A percentile compares a stretch with the other conserved stretches of the same genome.
Evolutionary conservation across 2,888 invertebrate genomes (phyloP).

Genomic region (Ophioninae sp.): DNA sequence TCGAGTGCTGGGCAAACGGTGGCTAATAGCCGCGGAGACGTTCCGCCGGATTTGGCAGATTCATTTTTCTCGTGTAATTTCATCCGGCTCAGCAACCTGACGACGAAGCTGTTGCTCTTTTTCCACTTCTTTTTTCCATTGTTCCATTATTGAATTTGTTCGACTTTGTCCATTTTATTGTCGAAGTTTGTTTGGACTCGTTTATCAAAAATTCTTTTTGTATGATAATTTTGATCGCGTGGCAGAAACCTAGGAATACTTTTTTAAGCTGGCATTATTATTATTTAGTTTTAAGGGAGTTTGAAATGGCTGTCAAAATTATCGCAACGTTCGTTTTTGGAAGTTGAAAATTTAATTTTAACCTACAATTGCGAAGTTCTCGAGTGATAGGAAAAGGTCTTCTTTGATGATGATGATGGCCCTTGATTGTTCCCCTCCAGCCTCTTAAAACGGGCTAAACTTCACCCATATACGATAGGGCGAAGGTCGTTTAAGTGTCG

Average conservation of each 20-base stretch:
- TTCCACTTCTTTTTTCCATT: neutral
- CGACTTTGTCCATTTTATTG: neutral
- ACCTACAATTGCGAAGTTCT: no score
- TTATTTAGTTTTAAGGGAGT: no score
- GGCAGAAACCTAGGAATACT: no score
- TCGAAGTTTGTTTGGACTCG: neutral
- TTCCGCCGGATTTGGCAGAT: slow-evolving; percentile 5
- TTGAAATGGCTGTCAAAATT: no score
- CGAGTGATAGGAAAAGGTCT: no score
- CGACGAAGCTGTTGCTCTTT: neutral
- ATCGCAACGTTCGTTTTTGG: no score
- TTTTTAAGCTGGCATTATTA: no score
- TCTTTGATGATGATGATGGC: neutral
- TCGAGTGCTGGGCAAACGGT: slow-evolving; percentile 18
- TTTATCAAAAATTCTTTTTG: neutral
- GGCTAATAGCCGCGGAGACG: slow-evolving; percentile 10
- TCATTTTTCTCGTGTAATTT: slow-evolving; percentile 5
- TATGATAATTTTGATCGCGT: no score
- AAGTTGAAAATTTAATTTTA: no score
- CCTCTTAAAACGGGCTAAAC: slow-evolving; percentile 55
- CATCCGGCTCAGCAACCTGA: neutral
- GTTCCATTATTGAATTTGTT: neutral
- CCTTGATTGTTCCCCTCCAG: neutral
- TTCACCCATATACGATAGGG: slow-evolving; percentile 64
- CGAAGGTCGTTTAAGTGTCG: slow-evolving; percentile 1